Conservation (phyloP, 2,797 vertebrate species). For the Anisognathus igniventris region DNA sequence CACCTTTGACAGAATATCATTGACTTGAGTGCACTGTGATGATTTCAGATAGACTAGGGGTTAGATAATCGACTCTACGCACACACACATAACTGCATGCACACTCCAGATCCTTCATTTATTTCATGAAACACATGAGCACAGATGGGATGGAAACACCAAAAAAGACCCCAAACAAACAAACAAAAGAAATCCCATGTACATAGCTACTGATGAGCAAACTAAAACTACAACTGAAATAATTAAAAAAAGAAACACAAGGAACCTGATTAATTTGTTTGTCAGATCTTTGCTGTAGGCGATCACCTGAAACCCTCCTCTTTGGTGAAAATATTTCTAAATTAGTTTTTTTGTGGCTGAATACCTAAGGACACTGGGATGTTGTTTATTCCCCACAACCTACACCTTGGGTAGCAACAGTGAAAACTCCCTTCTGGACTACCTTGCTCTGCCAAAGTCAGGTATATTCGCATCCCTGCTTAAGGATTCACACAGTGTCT, state of each 20-base stretch:
- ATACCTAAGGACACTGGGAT: not conserved
- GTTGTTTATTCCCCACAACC: not conserved
- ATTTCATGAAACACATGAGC: not conserved
- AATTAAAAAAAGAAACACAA: not conserved
- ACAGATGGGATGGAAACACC: not conserved
- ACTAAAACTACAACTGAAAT: not conserved
- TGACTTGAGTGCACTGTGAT: conserved; percentile 34
- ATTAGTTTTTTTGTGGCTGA: not conserved
- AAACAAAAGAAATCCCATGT: not conserved
- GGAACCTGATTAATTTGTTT: not conserved
- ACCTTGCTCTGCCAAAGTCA: not conserved
- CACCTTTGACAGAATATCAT: conserved; percentile 47
- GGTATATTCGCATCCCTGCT: not conserved
- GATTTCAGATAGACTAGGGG: conserved; percentile 30
- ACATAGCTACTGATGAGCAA: not conserved
- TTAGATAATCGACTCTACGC: conserved; percentile 4
- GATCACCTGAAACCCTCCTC: not conserved
- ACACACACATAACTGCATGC: not conserved
- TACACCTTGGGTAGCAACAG: not conserved
- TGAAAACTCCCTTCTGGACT: not conserved
- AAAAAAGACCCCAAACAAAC: not conserved
- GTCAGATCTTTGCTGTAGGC: not conserved
- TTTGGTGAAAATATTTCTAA: not conserved
- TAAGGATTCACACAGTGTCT: conserved; percentile 11
- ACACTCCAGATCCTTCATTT: not conserved